A percentile compares a stretch with the other conserved stretches of the same genome.
phyloP scores from a whole-genome alignment of 2,113 vertebrate species.

The Scomber colias region DNA sequence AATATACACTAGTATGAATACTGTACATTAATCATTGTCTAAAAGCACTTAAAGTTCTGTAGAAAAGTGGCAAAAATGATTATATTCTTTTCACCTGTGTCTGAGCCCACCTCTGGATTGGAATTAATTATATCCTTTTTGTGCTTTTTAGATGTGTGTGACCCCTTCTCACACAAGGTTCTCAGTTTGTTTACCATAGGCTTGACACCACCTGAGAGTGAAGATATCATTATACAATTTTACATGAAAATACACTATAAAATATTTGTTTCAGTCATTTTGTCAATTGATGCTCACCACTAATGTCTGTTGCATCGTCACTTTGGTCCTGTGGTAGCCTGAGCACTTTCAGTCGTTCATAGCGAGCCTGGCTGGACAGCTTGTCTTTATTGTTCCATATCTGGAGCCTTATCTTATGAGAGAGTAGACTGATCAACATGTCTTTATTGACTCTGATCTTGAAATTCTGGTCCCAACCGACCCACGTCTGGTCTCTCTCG shows the following conservation, averaged over 20 bases:
- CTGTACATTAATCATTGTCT: neutral
- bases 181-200: slow-evolving; percentile 77
- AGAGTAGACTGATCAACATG: slow-evolving; percentile 82
- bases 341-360: slow-evolving; percentile 72
- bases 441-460: slow-evolving; percentile 81
- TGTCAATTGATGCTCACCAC: slow-evolving; percentile 39
- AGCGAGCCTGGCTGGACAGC: slow-evolving; percentile 75
- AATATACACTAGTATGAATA: neutral
- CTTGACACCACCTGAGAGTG: slow-evolving; percentile 75
- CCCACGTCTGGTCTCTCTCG: slow-evolving; percentile 86
- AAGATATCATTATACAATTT: neutral
- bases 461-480: slow-evolving; percentile 85
- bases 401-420: slow-evolving; percentile 84
- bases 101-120: slow-evolving; percentile 18
- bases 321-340: slow-evolving; percentile 33
- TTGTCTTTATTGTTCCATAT: slow-evolving; percentile 86
- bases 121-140: neutral
- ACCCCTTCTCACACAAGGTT: slow-evolving; percentile 53
- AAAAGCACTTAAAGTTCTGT: neutral
- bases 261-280: neutral
- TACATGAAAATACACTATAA: neutral
- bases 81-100: slow-evolving; percentile 40
- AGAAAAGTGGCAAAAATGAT: too few relatives aligned
- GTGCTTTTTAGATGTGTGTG: slow-evolving; percentile 35
- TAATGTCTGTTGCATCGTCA: slow-evolving; percentile 42